A percentile compares a stretch with the other conserved stretches of the same genome.
These are phyloP conservation scores for Cephus sareptanus DNA, from an alignment of 2,888 invertebrate genomes.

Conservation along the genomic window DNA sequence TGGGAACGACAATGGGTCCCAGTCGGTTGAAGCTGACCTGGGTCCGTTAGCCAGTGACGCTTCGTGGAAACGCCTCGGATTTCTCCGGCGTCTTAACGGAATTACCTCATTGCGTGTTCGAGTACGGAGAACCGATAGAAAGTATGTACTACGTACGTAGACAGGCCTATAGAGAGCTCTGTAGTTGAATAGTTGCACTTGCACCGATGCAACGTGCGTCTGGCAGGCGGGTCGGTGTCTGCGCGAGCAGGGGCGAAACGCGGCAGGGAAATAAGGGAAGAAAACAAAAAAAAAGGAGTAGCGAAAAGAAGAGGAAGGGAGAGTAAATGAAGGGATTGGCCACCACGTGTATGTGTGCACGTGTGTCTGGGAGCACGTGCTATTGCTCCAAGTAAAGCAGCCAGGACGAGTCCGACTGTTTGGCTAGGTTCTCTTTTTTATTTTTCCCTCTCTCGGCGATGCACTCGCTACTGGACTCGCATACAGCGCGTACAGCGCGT, in stretches of 20 bases:
- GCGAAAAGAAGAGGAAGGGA: slow-evolving; percentile 22
- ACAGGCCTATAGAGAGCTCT: slow-evolving; percentile 1
- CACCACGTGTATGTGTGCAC: background rate
- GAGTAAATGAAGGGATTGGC: slow-evolving; percentile 14
- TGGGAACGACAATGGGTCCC: too few relatives aligned
- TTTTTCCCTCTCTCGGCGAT: slow-evolving; percentile 19
- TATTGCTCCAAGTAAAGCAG: slow-evolving; percentile 6
- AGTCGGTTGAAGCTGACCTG: too few relatives aligned
- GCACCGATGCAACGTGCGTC: slow-evolving; percentile 33
- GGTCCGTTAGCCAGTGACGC: too few relatives aligned
- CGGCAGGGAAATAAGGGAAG: slow-evolving; percentile 19
- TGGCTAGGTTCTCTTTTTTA: slow-evolving; percentile 17
- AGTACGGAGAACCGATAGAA: too few relatives aligned
- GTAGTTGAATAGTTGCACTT: slow-evolving; percentile 33
- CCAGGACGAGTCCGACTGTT: slow-evolving; percentile 5
- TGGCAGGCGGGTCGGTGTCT: slow-evolving; percentile 5
- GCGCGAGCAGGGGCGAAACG: slow-evolving; percentile 31
- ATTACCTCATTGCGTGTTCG: too few relatives aligned
- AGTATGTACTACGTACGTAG: too few relatives aligned
- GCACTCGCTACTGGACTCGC: slow-evolving; percentile 39
- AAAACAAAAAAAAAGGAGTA: slow-evolving; percentile 2
- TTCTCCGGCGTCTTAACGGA: too few relatives aligned
- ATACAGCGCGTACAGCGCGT: background rate
- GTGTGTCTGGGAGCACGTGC: slow-evolving; percentile 26
- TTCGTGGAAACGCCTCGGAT: too few relatives aligned